A percentile compares a stretch with the other conserved stretches of the same genome.
Conservation (phyloP, 2,797 vertebrate species). For the Labeo calbasu region DNA sequence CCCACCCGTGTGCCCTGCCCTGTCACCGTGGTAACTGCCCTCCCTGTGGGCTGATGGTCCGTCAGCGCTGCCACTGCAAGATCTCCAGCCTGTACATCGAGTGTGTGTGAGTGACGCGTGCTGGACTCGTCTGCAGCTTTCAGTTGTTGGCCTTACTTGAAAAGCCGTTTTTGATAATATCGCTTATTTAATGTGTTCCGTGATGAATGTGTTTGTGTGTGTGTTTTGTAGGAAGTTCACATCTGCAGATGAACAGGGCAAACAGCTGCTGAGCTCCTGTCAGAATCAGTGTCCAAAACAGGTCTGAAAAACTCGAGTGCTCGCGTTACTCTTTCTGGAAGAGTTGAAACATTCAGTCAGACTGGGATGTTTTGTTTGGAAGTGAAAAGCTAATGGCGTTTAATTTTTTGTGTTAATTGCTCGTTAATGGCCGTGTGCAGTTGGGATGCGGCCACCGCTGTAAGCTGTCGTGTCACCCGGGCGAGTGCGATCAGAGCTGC, state of each 20-base stretch:
- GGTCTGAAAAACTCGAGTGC: too few species aligned
- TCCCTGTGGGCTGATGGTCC: slow-evolving; percentile 82
- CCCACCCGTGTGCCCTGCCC: slow-evolving; percentile 80
- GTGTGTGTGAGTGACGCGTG: slow-evolving; percentile 79
- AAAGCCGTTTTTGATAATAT: background rate
- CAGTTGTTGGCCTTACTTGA: too few species aligned
- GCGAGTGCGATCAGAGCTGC: slow-evolving; percentile 84
- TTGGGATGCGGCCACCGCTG: slow-evolving; percentile 92
- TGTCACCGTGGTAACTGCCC: slow-evolving; percentile 83
- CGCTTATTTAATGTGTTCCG: background rate
- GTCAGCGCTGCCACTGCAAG: slow-evolving; percentile 86
- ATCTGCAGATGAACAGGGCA: slow-evolving; percentile 73
- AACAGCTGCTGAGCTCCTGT: slow-evolving; percentile 80
- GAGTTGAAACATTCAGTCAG: too few species aligned
- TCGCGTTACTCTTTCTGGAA: too few species aligned
- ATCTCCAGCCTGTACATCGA: slow-evolving; percentile 82
- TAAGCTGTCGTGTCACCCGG: slow-evolving; percentile 89
- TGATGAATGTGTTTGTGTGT: background rate
- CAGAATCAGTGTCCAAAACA: slow-evolving; percentile 89
- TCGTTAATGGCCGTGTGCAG: slow-evolving; percentile 64
- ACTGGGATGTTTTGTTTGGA: too few species aligned
- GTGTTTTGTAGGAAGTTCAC: slow-evolving; percentile 78
- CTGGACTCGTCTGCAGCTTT: background rate
- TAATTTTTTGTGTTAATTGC: too few species aligned
- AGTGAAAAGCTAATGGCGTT: too few species aligned